A percentile compares a stretch with the other conserved stretches of the same genome.
phyloP scores from a whole-genome alignment of 23 tunicate species.

The Ciona savignyi region DNA sequence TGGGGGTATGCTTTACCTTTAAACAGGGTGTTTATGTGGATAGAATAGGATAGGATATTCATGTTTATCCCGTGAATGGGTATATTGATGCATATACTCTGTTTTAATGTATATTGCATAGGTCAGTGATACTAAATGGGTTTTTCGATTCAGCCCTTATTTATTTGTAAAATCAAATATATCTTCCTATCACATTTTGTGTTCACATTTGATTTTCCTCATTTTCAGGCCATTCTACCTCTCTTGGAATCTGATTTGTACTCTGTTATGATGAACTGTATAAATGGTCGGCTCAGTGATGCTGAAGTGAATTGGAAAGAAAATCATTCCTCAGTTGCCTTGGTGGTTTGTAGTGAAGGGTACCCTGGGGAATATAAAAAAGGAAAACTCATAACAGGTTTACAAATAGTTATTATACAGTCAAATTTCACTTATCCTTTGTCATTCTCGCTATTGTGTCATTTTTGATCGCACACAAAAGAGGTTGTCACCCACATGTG shows the following conservation, averaged over 20 bases:
- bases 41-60: no score
- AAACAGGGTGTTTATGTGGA: neutral
- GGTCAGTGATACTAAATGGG: no score
- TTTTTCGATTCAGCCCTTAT: no score
- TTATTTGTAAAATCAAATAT: no score
- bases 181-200: neutral
- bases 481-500: no score
- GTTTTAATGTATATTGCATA: no score
- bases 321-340: constrained; percentile 14
- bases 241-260: constrained; percentile 48
- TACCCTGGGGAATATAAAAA: constrained; percentile 61
- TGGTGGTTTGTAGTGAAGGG: constrained; percentile 61
- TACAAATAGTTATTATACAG: no score
- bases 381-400: constrained; percentile 38
- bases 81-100: no score
- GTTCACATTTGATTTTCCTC: neutral
- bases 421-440: no score
- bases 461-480: no score
- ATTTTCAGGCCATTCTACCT: constrained; percentile 35
- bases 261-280: constrained; percentile 34
- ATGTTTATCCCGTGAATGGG: no score
- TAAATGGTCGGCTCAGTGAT: constrained; percentile 12
- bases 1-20: neutral
- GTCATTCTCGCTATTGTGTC: no score
- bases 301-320: constrained; percentile 26